Evolutionary conservation across 2,888 invertebrate species (phyloP), one percentile per base, ranked within the genome.

Genomic region (Pocota personata): DNA sequence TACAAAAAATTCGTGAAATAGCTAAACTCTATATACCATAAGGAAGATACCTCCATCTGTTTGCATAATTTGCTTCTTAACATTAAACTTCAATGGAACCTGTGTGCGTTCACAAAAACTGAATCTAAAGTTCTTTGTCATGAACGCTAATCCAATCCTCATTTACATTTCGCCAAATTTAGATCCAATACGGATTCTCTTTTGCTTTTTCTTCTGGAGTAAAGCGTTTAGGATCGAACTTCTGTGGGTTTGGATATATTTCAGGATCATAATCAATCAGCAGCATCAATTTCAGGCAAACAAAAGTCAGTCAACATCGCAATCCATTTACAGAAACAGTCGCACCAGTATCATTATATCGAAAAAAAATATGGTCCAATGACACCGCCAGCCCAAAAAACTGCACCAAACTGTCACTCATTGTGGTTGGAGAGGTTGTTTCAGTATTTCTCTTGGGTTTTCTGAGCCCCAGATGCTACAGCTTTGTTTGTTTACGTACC

Each of bases 201-300:
- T 37, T 92, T 92, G 0, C 92, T 90, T 71, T 94, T 94, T 93
- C 94, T 78, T 94, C 94, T 0, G 93, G 90, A 0, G 92, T 90
- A 89, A 95, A 95, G 87, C 95, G 92, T 24, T 94, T 93, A 0
- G 95, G 95, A 72, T 94, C 93, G 76, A 95, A 95, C 21, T 91
- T 93, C 3, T 94, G 92, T 0, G 95, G 95, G 1, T 95, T 92
- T 0, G 92, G 91, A 84, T 92, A 93, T 16, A 91, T 88, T 3
- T 90, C 84, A 0, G 91, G 90, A 87, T 95, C 94, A 90, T 93
- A 93, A 67, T 95, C 95, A 87, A 95, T 93, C n/a, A n/a, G n/a
- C n/a, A n/a, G n/a, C n/a, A n/a, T n/a, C n/a, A n/a, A n/a, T n/a
- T n/a, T n/a, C n/a, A n/a, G n/a, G n/a, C n/a, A n/a, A n/a, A n/a